phyloP scores from a whole-genome alignment of 2,888 invertebrate genomes.

The Pristionchus mayeri region DNA sequence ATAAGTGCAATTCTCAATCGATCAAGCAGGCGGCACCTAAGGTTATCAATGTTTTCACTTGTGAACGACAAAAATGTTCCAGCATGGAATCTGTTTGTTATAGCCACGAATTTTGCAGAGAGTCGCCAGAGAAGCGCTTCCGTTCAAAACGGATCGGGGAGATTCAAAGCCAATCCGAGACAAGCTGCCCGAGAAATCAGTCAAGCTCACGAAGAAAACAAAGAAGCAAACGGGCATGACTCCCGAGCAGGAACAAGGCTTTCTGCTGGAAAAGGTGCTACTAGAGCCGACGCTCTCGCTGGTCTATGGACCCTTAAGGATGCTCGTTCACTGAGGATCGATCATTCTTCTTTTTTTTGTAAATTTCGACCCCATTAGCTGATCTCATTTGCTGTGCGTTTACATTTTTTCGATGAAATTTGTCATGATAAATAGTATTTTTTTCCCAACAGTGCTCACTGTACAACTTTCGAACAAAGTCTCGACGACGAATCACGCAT shows the following conservation, averaged over 20 bases:
- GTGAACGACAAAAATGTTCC: too few species aligned
- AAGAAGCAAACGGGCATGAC: neutral
- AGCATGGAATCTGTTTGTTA: neutral
- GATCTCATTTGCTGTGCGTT: neutral
- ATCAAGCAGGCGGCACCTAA: neutral
- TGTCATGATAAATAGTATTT: too few species aligned
- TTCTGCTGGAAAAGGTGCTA: neutral
- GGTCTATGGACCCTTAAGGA: neutral
- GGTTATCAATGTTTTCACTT: too few species aligned
- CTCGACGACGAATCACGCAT: too few species aligned
- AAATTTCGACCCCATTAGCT: neutral
- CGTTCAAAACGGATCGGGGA: neutral
- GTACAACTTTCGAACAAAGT: too few species aligned
- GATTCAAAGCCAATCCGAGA: too few species aligned
- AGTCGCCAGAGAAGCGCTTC: neutral
- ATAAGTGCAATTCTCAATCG: neutral
- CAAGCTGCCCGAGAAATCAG: neutral
- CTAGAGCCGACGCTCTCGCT: neutral
- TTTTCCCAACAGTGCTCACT: too few species aligned
- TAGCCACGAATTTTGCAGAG: neutral
- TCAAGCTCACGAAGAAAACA: neutral
- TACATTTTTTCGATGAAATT: neutral
- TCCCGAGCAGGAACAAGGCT: neutral
- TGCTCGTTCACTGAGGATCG: neutral
- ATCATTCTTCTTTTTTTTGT: neutral